Conservation (phyloP, 2,797 vertebrate species). For the Cuniculus paca region DNA sequence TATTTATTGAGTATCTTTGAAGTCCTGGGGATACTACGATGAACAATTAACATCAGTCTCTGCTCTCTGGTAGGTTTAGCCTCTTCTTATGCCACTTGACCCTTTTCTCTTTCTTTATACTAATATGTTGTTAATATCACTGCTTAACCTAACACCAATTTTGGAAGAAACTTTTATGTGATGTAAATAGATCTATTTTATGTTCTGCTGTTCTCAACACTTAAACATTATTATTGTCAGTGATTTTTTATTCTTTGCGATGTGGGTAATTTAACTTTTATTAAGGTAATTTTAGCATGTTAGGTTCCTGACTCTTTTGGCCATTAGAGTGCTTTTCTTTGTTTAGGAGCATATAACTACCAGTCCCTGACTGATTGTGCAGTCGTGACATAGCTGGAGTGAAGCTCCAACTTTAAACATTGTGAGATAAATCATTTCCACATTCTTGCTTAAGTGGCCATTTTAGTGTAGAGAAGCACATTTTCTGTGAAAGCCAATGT, state of each 20-base stretch:
- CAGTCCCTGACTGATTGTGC: constrained; percentile 91
- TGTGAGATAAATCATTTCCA: constrained; percentile 95
- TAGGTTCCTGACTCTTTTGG: constrained; percentile 64
- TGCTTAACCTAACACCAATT: neutral
- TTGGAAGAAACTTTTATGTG: neutral
- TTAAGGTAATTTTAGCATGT: constrained; percentile 81
- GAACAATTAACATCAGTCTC: neutral
- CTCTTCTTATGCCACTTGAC: neutral
- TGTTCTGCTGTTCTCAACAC: constrained; percentile 1
- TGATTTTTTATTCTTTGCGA: constrained; percentile 69
- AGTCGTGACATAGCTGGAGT: constrained; percentile 88
- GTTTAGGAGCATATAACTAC: constrained; percentile 83
- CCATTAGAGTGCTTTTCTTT: constrained; percentile 82
- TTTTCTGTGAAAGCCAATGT: constrained; percentile 91
- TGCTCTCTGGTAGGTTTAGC: neutral
- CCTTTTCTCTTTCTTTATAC: neutral
- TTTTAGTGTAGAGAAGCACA: constrained; percentile 93
- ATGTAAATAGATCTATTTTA: neutral
- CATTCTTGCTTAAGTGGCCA: constrained; percentile 96
- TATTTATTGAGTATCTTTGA: neutral
- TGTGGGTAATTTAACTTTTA: constrained; percentile 85
- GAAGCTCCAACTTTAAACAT: constrained; percentile 88
- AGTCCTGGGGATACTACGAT: neutral
- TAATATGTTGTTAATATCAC: neutral
- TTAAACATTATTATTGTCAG: constrained; percentile 70